phyloP scores from a whole-genome alignment of 2,888 invertebrate species.

The Thera britannica region DNA sequence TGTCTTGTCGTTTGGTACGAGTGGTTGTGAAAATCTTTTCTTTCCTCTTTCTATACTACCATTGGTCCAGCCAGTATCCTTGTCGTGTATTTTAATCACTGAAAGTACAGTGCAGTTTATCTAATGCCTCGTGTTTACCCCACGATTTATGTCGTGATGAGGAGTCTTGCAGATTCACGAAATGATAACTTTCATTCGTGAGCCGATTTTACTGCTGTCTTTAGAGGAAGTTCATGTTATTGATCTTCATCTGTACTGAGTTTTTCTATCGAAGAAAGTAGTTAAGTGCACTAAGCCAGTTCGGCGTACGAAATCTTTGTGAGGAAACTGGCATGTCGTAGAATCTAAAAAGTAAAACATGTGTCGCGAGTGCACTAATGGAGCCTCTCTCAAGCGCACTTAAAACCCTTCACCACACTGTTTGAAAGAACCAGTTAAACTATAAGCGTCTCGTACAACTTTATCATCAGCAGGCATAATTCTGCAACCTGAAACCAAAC shows the following conservation, averaged over 20 bases:
- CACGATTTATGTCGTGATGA: constrained; percentile 69
- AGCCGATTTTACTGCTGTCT: constrained; percentile 49
- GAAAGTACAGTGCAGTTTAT: constrained; percentile 46
- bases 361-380: no score
- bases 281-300: no score
- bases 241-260: constrained; percentile 31
- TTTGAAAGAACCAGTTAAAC: no score
- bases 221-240: constrained; percentile 35
- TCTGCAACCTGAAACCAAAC: not conserved
- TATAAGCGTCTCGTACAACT: no score
- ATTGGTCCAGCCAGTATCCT: constrained; percentile 27
- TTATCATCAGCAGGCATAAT: not conserved
- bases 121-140: constrained; percentile 53
- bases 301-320: no score
- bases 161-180: constrained; percentile 73
- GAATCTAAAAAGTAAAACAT: no score
- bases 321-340: no score
- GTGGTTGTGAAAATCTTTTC: constrained; percentile 4
- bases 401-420: no score
- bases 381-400: no score
- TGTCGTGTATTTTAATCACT: constrained; percentile 40
- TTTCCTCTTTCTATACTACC: constrained; percentile 23
- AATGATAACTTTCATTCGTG: constrained; percentile 67
- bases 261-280: not conserved
- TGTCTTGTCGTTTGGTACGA: not conserved